Evolutionary conservation across 2,113 vertebrate species (phyloP).

Genomic region (Columba janthina): DNA sequence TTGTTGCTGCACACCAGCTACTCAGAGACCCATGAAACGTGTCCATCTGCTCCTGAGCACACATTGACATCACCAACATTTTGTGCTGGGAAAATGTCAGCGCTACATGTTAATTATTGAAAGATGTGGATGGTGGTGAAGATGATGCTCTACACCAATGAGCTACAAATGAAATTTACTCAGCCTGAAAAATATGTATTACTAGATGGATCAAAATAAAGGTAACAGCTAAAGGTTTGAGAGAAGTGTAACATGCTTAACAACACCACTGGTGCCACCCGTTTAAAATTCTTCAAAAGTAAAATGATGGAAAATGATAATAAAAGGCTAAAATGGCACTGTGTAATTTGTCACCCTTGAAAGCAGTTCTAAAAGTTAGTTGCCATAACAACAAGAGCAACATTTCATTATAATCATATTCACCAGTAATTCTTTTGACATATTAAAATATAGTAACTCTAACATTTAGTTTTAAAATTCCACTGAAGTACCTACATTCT

Average conservation of each 20-base stretch:
- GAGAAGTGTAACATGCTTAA: neutral
- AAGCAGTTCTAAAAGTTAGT: slow-evolving; percentile 51
- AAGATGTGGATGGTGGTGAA: neutral
- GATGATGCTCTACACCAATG: neutral
- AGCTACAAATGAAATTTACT: neutral
- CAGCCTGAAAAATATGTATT: neutral
- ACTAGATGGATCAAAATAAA: neutral
- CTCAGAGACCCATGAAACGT: accelerated
- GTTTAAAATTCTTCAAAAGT: slow-evolving; percentile 25
- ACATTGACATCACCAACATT: accelerated
- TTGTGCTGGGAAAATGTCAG: neutral
- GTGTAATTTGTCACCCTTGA: slow-evolving; percentile 45
- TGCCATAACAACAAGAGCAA: slow-evolving; percentile 65
- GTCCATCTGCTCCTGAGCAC: accelerated
- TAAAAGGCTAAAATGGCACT: neutral
- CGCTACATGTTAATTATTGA: neutral
- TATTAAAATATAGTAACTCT: slow-evolving; percentile 49
- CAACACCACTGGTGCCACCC: neutral
- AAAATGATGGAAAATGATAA: slow-evolving; percentile 4
- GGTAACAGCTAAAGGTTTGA: neutral
- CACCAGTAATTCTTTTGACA: slow-evolving; percentile 21
- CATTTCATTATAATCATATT: slow-evolving; percentile 51
- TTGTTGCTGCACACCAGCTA: neutral
- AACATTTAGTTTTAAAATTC: neutral
- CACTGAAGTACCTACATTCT: neutral